Evolutionary conservation across 2,888 invertebrate genomes (phyloP).

Genomic region (Horisme vitalbata): DNA sequence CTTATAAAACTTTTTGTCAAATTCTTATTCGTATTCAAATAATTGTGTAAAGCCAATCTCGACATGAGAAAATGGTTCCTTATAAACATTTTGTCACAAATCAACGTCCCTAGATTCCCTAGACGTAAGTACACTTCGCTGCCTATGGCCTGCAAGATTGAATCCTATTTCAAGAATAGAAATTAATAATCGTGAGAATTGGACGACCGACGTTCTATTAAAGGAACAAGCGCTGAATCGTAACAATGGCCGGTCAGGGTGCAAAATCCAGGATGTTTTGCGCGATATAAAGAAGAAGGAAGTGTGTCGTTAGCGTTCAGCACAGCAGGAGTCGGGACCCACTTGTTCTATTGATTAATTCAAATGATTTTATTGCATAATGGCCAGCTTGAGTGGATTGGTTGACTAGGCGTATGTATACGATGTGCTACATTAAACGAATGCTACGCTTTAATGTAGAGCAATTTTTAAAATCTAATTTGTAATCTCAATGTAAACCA

Average conservation of each 20-base stretch:
- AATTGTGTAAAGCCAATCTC: too few species aligned
- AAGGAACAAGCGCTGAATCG: slow-evolving; percentile 35
- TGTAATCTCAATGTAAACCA: neutral
- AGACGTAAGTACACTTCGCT: neutral
- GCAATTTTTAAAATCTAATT: too few species aligned
- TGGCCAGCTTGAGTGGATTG: slow-evolving; percentile 50
- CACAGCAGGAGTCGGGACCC: slow-evolving; percentile 46
- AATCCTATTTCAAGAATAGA: slow-evolving; percentile 31
- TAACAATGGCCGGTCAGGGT: slow-evolving; percentile 36
- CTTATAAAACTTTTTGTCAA: too few species aligned
- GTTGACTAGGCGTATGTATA: slow-evolving; percentile 34
- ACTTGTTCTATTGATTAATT: slow-evolving; percentile 78
- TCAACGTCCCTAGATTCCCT: too few species aligned
- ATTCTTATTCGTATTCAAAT: too few species aligned
- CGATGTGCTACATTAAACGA: too few species aligned
- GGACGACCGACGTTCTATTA: slow-evolving; percentile 35
- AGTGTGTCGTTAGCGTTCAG: slow-evolving; percentile 34
- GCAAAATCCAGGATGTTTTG: slow-evolving; percentile 33
- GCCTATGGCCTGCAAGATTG: slow-evolving; percentile 11
- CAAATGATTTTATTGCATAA: slow-evolving; percentile 78
- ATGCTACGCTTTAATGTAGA: too few species aligned
- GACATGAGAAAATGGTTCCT: too few species aligned
- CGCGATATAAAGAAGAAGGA: slow-evolving; percentile 30
- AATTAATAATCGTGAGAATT: slow-evolving; percentile 42
- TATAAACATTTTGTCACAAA: too few species aligned